Evolutionary conservation across 2,888 invertebrate species (phyloP).

Genomic region (Anthoptus insignis): DNA sequence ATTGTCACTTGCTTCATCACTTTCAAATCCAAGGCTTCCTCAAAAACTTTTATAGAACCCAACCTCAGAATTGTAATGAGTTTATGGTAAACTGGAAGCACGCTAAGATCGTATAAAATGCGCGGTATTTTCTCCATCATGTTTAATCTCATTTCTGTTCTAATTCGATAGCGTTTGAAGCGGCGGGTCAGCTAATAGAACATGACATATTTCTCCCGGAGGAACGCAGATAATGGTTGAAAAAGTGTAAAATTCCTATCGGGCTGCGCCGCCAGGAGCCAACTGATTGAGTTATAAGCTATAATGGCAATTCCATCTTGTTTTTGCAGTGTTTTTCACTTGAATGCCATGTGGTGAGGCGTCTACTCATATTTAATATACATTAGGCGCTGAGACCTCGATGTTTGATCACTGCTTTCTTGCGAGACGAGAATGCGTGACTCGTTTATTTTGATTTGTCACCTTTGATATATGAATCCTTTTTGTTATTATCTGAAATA

Average conservation of each 20-base stretch:
- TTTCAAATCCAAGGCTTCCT: no score
- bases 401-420: constrained; percentile 75
- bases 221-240: constrained; percentile 76
- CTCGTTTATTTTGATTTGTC: constrained; percentile 84
- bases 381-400: constrained; percentile 72
- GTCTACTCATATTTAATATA: constrained; percentile 79
- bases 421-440: constrained; percentile 70
- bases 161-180: constrained; percentile 60
- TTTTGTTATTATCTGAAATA: constrained; percentile 74
- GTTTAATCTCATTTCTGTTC: constrained; percentile 64
- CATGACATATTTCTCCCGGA: constrained; percentile 64
- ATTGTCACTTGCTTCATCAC: no score
- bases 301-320: constrained; percentile 81
- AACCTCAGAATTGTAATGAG: not conserved
- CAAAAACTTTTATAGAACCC: no score
- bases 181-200: constrained; percentile 61
- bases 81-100: constrained; percentile 5
- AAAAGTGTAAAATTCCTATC: constrained; percentile 83
- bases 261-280: constrained; percentile 62
- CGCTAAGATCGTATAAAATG: constrained; percentile 51
- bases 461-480: constrained; percentile 79
- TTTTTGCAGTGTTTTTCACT: constrained; percentile 83
- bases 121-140: constrained; percentile 65
- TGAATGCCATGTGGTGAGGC: constrained; percentile 68
- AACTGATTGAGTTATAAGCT: constrained; percentile 85